phyloP scores from a whole-genome alignment of 2,113 vertebrate species.

The Myodes glareolus region DNA sequence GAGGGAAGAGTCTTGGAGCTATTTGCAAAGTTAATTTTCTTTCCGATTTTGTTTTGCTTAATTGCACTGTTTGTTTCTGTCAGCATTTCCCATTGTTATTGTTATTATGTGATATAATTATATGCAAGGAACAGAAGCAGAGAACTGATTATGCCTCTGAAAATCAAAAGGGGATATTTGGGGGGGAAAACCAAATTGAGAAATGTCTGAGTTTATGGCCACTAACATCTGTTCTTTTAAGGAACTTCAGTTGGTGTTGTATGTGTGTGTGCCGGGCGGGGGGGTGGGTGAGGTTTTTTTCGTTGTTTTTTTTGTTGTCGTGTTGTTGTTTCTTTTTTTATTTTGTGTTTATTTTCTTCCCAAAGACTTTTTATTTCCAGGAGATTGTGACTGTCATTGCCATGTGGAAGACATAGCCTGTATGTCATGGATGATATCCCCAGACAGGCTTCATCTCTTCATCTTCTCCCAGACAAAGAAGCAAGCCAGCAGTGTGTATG shows the following conservation, averaged over 20 bases:
- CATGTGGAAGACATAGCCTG: background rate
- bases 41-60: slow-evolving; percentile 21
- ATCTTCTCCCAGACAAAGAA: background rate
- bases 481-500: background rate
- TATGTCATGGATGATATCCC: background rate
- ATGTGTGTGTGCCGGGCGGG: background rate
- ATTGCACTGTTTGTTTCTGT: slow-evolving; percentile 42
- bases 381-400: background rate
- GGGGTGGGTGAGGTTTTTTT: background rate
- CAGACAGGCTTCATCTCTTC: background rate
- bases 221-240: slow-evolving; percentile 59
- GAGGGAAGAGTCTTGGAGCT: background rate
- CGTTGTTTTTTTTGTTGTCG: background rate
- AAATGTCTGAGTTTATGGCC: slow-evolving; percentile 46
- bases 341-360: slow-evolving; percentile 39
- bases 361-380: slow-evolving; percentile 39
- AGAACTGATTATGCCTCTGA: slow-evolving; percentile 38
- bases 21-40: background rate
- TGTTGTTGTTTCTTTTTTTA: background rate
- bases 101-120: slow-evolving; percentile 37
- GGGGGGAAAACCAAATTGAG: background rate
- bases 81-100: background rate
- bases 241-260: slow-evolving; percentile 15
- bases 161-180: slow-evolving; percentile 44
- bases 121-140: slow-evolving; percentile 29